A percentile compares a stretch with the other conserved stretches of the same genome.
Evolutionary conservation across 2,113 vertebrate species (phyloP).

Genomic region (Actenoides hombroni): DNA sequence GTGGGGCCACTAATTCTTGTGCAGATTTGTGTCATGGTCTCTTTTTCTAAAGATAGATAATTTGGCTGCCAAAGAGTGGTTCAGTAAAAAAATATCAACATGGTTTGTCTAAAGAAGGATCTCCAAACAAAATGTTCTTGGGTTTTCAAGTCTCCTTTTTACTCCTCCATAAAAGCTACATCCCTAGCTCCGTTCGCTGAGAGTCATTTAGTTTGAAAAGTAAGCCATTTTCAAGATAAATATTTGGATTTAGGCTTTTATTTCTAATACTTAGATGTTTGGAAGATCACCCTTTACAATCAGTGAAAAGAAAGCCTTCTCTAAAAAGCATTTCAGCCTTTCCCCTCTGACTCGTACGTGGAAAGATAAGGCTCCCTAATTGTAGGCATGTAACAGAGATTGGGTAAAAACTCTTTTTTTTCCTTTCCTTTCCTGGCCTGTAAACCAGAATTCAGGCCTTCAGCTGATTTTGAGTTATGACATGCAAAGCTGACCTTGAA

Average conservation of each 20-base stretch:
- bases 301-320: background rate
- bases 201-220: background rate
- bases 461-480: background rate
- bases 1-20: background rate
- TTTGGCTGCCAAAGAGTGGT: background rate
- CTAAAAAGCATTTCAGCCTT: background rate
- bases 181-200: background rate
- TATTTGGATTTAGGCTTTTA: conserved; percentile 12
- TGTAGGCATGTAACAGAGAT: background rate
- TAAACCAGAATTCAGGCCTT: background rate
- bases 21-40: background rate
- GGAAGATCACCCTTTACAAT: background rate
- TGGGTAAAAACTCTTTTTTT: background rate
- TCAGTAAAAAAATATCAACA: background rate
- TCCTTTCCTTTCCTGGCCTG: background rate
- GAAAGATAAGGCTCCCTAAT: background rate
- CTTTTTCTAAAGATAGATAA: background rate
- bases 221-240: background rate
- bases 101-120: background rate
- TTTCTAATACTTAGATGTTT: background rate
- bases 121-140: background rate
- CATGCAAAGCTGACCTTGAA: background rate
- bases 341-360: background rate
- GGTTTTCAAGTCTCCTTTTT: background rate
- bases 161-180: background rate